A percentile compares a stretch with the other conserved stretches of the same genome.
Conservation (phyloP, 2,888 invertebrate genomes). For the Agrochola litura region DNA sequence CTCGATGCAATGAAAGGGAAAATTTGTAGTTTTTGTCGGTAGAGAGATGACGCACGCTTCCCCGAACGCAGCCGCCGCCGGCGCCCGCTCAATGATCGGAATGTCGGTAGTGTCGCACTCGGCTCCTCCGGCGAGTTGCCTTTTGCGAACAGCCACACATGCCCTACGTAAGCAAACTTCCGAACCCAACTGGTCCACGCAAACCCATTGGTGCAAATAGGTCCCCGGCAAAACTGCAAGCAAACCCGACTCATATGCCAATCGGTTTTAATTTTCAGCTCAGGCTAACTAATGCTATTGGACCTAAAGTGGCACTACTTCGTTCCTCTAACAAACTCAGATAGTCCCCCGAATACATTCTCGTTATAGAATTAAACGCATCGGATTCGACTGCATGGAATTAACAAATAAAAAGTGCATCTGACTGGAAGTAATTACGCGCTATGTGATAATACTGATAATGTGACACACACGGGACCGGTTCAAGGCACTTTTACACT, state of each 20-base stretch:
- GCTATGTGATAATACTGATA: slow-evolving; percentile 1
- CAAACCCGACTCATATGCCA: not conserved
- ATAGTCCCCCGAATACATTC: slow-evolving; percentile 15
- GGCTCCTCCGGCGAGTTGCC: slow-evolving; percentile 69
- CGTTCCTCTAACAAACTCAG: slow-evolving; percentile 18
- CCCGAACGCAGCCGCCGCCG: slow-evolving; percentile 76
- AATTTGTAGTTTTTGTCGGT: slow-evolving; percentile 86
- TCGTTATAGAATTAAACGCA: slow-evolving; percentile 17
- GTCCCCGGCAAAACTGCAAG: not conserved
- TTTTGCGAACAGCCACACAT: slow-evolving; percentile 55
- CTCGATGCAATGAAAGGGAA: slow-evolving; percentile 88
- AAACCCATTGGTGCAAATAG: slow-evolving; percentile 26
- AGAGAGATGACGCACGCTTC: slow-evolving; percentile 84
- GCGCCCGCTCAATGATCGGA: slow-evolving; percentile 73
- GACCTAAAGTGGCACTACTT: not conserved
- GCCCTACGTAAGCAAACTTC: slow-evolving; percentile 46
- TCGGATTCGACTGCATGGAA: slow-evolving; percentile 12
- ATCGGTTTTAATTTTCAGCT: slow-evolving; percentile 6
- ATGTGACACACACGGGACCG: slow-evolving; percentile 23
- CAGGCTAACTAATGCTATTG: not conserved
- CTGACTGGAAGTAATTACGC: slow-evolving; percentile 62
- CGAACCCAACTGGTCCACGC: slow-evolving; percentile 57
- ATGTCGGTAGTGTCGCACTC: slow-evolving; percentile 70
- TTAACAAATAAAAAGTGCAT: slow-evolving; percentile 66
- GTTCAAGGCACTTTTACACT: slow-evolving; percentile 70